Conservation (phyloP, 2,797 vertebrate species). For the Nyctalus aviator region DNA sequence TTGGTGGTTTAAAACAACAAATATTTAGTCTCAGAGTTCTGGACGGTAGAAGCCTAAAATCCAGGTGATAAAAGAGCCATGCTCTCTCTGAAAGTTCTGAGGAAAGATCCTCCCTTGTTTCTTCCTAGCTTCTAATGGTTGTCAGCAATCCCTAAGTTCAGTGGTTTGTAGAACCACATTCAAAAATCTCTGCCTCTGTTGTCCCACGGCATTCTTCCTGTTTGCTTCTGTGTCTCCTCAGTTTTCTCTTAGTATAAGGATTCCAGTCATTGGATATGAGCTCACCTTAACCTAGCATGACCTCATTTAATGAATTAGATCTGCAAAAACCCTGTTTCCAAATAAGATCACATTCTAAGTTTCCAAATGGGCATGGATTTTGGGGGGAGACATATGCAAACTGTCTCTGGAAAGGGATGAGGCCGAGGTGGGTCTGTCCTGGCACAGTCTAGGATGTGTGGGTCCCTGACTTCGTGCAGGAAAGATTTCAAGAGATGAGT, state of each 20-base stretch:
- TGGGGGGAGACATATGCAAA: neutral
- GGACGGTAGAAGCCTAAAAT: neutral
- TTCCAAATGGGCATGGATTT: neutral
- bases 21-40: neutral
- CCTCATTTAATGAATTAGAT: neutral
- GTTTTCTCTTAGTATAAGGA: neutral
- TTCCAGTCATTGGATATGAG: neutral
- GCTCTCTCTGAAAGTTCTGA: neutral
- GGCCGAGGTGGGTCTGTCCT: neutral
- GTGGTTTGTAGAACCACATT: neutral
- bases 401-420: neutral
- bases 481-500: neutral
- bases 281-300: neutral
- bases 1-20: neutral
- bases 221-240: neutral
- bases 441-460: neutral
- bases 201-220: neutral
- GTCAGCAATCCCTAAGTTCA: neutral
- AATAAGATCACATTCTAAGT: neutral
- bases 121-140: neutral
- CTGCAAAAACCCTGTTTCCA: neutral
- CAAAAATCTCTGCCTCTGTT: neutral
- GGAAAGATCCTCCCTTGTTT: neutral
- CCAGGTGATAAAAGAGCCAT: neutral
- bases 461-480: neutral